Evolutionary conservation across 1,140 invertebrate species (phyloP), one percentile per base, ranked within the genome.

Genomic region (Bombus sylvicola): DNA sequence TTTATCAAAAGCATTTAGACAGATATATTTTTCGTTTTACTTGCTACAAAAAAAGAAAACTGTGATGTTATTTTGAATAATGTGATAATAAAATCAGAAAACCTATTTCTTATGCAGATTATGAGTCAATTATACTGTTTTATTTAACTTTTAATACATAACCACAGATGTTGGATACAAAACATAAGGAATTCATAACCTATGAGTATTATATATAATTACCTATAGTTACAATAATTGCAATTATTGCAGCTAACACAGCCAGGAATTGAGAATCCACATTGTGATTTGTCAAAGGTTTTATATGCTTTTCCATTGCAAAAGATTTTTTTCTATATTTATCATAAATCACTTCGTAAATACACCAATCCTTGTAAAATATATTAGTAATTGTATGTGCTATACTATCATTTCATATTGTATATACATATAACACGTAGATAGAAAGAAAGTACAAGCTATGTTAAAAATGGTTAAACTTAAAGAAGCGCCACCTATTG

Each of bases 141-240:
- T 28, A 2, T 69, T 10, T 53, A 43, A 39, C 13, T 66, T 81
- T 81, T 41, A 43, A 73, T 81, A 31, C 68, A 62, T 34, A 53
- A 66, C 18, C 6, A 34, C 0, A 71, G 28, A n/a, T 37, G 8
- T 41, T 8, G 12, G n/a, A 59, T 28, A 71, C 0, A 71, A 64
- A 59, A 31, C 31, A 80, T 81, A 68, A 74, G 25, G 37, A 31
- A 68, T 76, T 57, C 57, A 86, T 90, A 93, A 93, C 88, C 83
- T 92, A 83, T 72, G 82, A 89, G 43, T 59, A 72, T 83, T 66
- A 43, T 47, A 41, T 86, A 66, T 81, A 91, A 92, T 95, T 95
- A 96, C 96, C 95, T 87, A 96, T 89, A n/a, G 95, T 95, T 85
- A 96, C 68, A 78, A 96, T 93, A 43, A 96, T 93, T n/a, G 93